Percentiles rank a stretch among this genome's conserved stretches.
Conservation (phyloP, 2,113 vertebrate species). For the Gymnocephalus cernua region DNA sequence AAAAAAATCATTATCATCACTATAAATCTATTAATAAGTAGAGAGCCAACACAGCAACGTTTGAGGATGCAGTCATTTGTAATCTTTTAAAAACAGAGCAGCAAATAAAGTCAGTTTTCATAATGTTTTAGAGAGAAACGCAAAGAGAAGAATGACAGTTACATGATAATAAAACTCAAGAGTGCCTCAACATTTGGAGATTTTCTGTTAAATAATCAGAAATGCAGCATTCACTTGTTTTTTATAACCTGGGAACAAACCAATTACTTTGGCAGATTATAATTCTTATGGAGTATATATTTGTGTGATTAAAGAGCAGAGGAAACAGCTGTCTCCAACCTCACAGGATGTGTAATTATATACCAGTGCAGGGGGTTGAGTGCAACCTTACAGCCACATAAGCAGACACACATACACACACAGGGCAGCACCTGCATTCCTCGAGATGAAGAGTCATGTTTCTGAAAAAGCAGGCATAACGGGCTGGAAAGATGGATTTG, state of each 20-base stretch:
- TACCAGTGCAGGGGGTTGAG: conserved; percentile 32
- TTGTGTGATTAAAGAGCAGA: conserved; percentile 68
- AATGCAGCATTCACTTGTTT: conserved; percentile 14
- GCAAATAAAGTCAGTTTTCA: neutral
- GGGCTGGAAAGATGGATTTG: conserved; percentile 20
- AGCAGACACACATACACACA: conserved; percentile 17
- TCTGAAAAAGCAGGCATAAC: conserved; percentile 29
- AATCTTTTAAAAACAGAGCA: conserved; percentile 1
- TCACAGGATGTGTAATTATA: conserved; percentile 77
- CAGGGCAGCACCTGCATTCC: conserved; percentile 55
- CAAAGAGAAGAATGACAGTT: neutral
- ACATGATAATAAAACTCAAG: neutral
- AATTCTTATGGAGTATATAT: conserved; percentile 40
- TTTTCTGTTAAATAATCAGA: neutral
- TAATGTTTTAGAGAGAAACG: neutral
- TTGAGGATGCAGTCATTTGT: neutral
- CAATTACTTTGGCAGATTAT: conserved; percentile 50
- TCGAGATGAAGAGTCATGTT: conserved; percentile 36
- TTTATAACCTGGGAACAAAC: conserved; percentile 29
- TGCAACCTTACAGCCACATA: conserved; percentile 32
- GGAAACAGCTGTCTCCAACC: conserved; percentile 74
- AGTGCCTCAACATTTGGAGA: neutral
- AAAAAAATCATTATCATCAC: neutral
- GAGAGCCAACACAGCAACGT: neutral
- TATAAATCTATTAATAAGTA: neutral